phyloP scores from a whole-genome alignment of 2,113 vertebrate species.

The Ovibos moschatus region DNA sequence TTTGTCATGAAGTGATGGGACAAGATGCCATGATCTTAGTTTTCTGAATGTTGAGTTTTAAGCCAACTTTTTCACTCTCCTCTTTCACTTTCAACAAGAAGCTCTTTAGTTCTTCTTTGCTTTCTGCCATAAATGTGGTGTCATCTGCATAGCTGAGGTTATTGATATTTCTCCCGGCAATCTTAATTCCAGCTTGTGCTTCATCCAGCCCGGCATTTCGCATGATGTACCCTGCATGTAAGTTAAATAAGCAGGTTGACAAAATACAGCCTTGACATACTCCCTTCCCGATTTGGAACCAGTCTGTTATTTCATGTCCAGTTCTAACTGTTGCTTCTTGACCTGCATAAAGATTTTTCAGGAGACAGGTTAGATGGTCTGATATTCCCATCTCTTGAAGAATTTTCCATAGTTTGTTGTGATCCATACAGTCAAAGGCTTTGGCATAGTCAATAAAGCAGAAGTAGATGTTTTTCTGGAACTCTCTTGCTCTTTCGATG shows the following conservation, averaged over 20 bases:
- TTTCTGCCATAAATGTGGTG: background rate
- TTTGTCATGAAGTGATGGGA: background rate
- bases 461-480: background rate
- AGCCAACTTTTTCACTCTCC: background rate
- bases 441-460: background rate
- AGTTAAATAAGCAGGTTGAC: background rate
- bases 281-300: background rate
- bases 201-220: rapidly evolving
- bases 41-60: background rate
- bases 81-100: background rate
- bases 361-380: background rate
- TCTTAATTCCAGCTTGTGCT: background rate
- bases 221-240: background rate
- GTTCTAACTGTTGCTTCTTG: background rate
- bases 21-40: background rate
- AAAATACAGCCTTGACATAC: background rate
- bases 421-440: background rate
- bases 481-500: background rate
- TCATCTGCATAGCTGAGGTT: background rate
- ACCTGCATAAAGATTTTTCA: background rate
- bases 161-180: background rate
- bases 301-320: background rate
- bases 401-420: background rate
- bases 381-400: background rate
- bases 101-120: background rate